Base-by-base conservation (phyloP, 2,113 vertebrate species). In the Puffinus mauretanicus region DNA sequence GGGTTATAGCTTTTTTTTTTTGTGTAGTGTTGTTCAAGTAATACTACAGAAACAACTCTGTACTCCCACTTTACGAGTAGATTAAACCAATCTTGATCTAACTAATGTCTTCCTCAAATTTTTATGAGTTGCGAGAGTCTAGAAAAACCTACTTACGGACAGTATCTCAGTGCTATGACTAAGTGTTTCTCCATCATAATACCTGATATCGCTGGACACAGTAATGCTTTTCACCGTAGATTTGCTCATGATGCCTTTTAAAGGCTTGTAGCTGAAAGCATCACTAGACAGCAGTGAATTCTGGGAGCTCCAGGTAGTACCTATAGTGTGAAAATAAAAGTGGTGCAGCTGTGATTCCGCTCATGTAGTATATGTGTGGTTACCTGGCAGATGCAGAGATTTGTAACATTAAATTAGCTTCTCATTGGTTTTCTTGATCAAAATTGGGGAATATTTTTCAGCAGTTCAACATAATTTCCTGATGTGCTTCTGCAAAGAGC, bases 61-160 rank as follows among this genome's bases (percentile, higher is more conserved):
- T 83, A 10, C 4, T 88, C 12, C 8, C 4, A 21, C 38, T 83
- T 79, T 6, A 57, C 0, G 0, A 60, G 44, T 47, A 32, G 38
- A 72, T 83, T 17, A 81, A 86, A 51, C 21, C 22, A 47, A 10
- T 80, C 27, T 51, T 16, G 4, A 10, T 70, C 8, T 71, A 69
- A 71, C 13, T 70, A 38, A 67, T 46, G 3, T 34, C 14, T 86
- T 76, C 20, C 8, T 90, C 36, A n/a, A 42, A 5, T 65, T 67
- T 83, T 76, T 77, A 9, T 86, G 36, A 17, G 13, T 34, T 86
- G 9, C 0, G 1, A 51, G 36, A 54, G 8, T 52, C 69, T 47
- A 36, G 49, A 73, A 75, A 44, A 87, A 20, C 16, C 30, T 49
- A 11, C 16, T 60, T 60, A 9, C 2, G 11, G 32, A 11, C 9